phyloP scores from a whole-genome alignment of 1,140 invertebrate genomes.

The Proctacanthus coquilletti region DNA sequence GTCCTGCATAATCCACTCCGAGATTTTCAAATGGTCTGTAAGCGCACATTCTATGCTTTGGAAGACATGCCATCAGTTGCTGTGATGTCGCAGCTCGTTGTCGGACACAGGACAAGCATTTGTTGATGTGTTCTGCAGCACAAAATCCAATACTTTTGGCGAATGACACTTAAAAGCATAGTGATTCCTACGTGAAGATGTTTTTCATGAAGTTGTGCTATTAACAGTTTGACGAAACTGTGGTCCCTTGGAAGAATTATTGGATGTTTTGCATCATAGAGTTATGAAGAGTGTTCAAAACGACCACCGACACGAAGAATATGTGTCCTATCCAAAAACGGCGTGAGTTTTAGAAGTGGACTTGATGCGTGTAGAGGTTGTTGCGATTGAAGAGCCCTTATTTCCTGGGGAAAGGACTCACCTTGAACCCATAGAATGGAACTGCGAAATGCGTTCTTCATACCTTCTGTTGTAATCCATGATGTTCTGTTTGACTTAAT shows the following conservation, averaged over 20 bases:
- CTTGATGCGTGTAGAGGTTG: not conserved
- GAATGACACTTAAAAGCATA: slow-evolving; percentile 7
- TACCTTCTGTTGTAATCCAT: too few species aligned
- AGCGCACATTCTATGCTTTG: slow-evolving; percentile 13
- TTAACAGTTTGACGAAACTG: slow-evolving; percentile 12
- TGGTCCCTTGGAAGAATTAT: slow-evolving; percentile 8
- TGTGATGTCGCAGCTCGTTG: slow-evolving; percentile 5
- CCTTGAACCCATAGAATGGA: too few species aligned
- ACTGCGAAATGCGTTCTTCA: too few species aligned
- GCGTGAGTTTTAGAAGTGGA: not conserved
- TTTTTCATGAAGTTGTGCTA: slow-evolving; percentile 10
- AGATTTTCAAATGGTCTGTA: slow-evolving; percentile 15
- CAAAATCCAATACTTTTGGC: slow-evolving; percentile 16
- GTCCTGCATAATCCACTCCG: slow-evolving; percentile 31
- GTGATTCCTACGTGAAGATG: slow-evolving; percentile 10
- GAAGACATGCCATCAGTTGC: slow-evolving; percentile 21
- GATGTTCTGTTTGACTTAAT: too few species aligned
- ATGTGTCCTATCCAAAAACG: slow-evolving; percentile 9
- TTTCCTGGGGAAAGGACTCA: too few species aligned
- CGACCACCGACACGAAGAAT: slow-evolving; percentile 10
- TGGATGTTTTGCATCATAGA: slow-evolving; percentile 7
- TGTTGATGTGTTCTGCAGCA: slow-evolving; percentile 9
- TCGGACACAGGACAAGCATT: slow-evolving; percentile 19
- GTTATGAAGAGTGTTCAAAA: slow-evolving; percentile 6
- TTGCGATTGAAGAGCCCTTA: too few species aligned